Evolutionary conservation across 2,888 invertebrate species (phyloP), one percentile per base, ranked within the genome.

Genomic region (Disparrhopalites patrizii): DNA sequence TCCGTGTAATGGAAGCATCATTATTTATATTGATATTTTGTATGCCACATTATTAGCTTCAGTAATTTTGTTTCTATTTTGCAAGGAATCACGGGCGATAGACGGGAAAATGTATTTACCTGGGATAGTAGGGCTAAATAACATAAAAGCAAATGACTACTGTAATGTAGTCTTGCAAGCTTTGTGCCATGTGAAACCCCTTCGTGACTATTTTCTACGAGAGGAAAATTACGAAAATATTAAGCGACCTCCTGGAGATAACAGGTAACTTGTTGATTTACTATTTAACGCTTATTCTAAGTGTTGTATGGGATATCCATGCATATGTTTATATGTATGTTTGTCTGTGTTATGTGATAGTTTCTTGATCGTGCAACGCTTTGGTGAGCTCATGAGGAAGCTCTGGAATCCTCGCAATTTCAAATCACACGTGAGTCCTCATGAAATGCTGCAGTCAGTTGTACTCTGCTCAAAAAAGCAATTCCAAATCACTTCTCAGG

Each of bases 101-200:
- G 97, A 99, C 81, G 96, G 96, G 10, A 92, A 93, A 0, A 86
- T 95, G 78, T 99, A 99, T 80, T 86, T 93, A 78, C 98, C 98
- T 2, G 99, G 96, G 65, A 95, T 99, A 77, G 96, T 99, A 23
- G 96, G 96, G 0, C 83, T 99, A 56, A 99, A 99, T 78, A 99
- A 99, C 79, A 99, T 99, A 75, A 99, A 99, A 81, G 97, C 96
- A 3, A 99, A 99, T 81, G 99, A 99, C 80, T 99, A 99, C 79
- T 98, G 98, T 79, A 99, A 99, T 82, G 99, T 98, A 55, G 91
- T 99, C 64, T 82, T 99, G 63, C 94, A 94, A 90, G 93, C 96
- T 23, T 80, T 99, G 31, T 91, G 95, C 0, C 96, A 98, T 82
- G 97, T 99, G 3, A 86, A 90, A 1, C 97, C 98, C 0, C 81